Evolutionary conservation across 1,140 invertebrate species (phyloP).

Genomic region (Drosophila parvula): DNA sequence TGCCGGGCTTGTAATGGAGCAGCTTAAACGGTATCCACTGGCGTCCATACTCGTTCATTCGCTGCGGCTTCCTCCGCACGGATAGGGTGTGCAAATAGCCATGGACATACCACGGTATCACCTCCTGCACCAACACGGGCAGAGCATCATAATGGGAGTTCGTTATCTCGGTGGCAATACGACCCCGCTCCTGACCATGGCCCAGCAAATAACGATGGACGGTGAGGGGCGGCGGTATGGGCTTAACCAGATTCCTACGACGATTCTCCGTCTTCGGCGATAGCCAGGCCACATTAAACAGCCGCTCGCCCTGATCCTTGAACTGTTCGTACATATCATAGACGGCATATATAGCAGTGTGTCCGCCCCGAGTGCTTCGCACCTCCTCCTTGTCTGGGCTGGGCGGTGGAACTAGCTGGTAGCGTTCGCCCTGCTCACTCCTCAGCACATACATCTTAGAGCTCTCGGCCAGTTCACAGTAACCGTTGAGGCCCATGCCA

Average conservation of each 20-base stretch:
- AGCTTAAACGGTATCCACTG: conserved; percentile 86
- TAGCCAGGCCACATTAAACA: conserved; percentile 88
- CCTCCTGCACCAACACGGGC: conserved; percentile 90
- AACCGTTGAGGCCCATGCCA: conserved; percentile 90
- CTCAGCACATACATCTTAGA: conserved; percentile 94
- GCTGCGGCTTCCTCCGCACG: conserved; percentile 71
- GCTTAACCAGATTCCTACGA: conserved; percentile 84
- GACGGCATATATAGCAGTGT: conserved; percentile 87
- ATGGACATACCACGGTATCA: conserved; percentile 97
- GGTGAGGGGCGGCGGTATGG: conserved; percentile 87
- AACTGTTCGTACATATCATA: conserved; percentile 86
- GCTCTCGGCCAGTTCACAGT: conserved; percentile 90
- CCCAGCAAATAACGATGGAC: conserved; percentile 93
- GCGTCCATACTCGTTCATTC: conserved; percentile 55
- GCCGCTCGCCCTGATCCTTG: conserved; percentile 80
- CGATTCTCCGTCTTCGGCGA: conserved; percentile 73
- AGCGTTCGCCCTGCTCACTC: conserved; percentile 85
- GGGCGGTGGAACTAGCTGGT: conserved; percentile 84
- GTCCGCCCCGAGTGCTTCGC: conserved; percentile 88
- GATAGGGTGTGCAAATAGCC: conserved; percentile 95
- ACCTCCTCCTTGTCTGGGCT: conserved; percentile 85
- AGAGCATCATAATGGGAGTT: conserved; percentile 90
- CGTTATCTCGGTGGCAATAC: conserved; percentile 91
- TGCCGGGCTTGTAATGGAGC: conserved; percentile 91
- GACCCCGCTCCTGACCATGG: conserved; percentile 94